Base-by-base conservation (phyloP, 1,140 invertebrate genomes). In the Formica exsecta region DNA sequence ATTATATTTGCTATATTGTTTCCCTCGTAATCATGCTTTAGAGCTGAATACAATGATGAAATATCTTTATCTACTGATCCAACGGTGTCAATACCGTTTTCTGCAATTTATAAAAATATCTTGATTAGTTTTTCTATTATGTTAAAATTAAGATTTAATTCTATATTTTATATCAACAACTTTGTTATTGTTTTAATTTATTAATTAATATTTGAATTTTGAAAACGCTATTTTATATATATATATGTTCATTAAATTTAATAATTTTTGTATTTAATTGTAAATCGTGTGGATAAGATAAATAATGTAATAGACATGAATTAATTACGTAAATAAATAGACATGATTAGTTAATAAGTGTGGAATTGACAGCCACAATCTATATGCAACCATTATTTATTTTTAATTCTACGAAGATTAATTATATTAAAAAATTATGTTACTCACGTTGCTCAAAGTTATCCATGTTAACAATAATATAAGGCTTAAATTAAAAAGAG, bases 1-100 rank as follows among this genome's bases (percentile, higher is more conserved):
- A 94, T 88, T 13, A 90, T 92, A 77, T 85, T 92, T 13, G 91
- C 90, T 9, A 94, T 88, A 76, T 93, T 92, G 19, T 89, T 92
- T 0, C 89, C 91, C 22, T 93, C 88, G 32, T 92, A 93, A 91
- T 86, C 91, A 7, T 85, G 79, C 51, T 91, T 73, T 54, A 93
- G 71, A 29, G 86, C 86, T 29, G 90, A 85, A 92, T 92, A 93
- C 44, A 93, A 79, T 57, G 91, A 91, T 38, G 91, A 86, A 54
- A 92, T 91, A 41, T 90, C 90, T 71, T 92, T 90, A 8, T 91
- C 66, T 13, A 3, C 32, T 19, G 81, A 51, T 36, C 48, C 4
- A 75, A 54, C 61, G 41, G 92, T 90, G 38, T 73, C 62, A 32
- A 66, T 65, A 11, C 11, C 74, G 13, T 71, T 70, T 8, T 88